Percentiles rank a stretch among this genome's conserved stretches.
These are phyloP conservation scores for Chiroxiphia lanceolata DNA, from an alignment of 2,797 vertebrate genomes.

Conservation along the genomic window DNA sequence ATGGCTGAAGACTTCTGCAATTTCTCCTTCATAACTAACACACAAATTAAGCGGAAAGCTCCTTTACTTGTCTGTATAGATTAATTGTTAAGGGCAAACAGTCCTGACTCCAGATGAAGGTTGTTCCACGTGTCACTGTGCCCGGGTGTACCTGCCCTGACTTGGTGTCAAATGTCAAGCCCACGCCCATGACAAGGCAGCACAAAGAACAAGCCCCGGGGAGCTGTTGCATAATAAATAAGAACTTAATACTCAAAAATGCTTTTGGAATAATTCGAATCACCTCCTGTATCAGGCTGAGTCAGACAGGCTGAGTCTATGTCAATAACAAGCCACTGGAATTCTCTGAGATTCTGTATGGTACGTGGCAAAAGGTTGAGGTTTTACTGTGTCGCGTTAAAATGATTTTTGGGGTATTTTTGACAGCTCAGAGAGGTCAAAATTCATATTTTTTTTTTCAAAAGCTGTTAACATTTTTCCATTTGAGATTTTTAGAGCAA, in stretches of 20 bases:
- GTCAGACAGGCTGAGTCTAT: not conserved
- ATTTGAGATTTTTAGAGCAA: not conserved
- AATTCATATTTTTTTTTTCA: not conserved
- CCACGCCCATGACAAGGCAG: not conserved
- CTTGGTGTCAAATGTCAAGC: not conserved
- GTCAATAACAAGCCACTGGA: not conserved
- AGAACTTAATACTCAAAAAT: not conserved
- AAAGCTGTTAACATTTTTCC: not conserved
- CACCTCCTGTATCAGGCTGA: not conserved
- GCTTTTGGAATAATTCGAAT: not conserved
- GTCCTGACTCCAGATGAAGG: not conserved
- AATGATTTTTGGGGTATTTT: not conserved
- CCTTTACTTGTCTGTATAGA: not conserved
- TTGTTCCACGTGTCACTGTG: fast-evolving
- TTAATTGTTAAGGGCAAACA: not conserved
- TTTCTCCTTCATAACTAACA: not conserved
- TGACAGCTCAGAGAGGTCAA: not conserved
- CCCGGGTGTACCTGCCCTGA: not conserved
- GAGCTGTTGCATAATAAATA: not conserved
- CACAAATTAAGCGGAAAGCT: not conserved
- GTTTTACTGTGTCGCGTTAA: not conserved
- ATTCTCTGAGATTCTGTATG: fast-evolving
- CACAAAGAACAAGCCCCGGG: not conserved
- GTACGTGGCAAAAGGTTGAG: not conserved
- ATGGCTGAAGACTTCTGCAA: not conserved